Base-by-base conservation (phyloP, 2,888 invertebrate genomes). In the Gandaritis pyraliata region DNA sequence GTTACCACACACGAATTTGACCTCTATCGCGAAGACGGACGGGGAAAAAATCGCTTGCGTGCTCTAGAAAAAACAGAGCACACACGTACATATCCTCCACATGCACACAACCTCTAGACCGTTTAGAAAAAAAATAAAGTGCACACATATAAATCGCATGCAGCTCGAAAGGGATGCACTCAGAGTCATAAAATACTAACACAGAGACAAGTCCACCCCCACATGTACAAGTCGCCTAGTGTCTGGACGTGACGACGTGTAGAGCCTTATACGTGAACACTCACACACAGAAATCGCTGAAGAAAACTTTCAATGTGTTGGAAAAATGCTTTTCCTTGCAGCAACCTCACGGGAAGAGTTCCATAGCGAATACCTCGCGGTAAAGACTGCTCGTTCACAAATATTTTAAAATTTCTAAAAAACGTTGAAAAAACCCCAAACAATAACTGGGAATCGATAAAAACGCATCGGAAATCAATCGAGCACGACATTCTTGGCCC, bases 301-400 rank as follows among this genome's bases (percentile, higher is more conserved):
- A 91, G 92, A 92, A 92, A 91, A 85, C 82, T 80, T 81, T 91
- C 79, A 73, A 87, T 92, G 91, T 92, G 90, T 92, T 87, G 87
- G 77, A 82, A 86, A 89, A 91, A 92, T 92, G 91, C 92, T 91
- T 92, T 92, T 92, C 91, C 91, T 92, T 91, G 92, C 92, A 88
- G 83, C 90, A 89, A 91, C 87, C 90, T 90, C 88, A 88, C 90
- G 90, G 90, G 88, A 90, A 92, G 92, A 92, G 92, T 92, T 92
- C 85, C 90, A 91, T 86, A 92, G 92, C 90, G 92, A 89, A 90
- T 90, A 92, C 92, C 92, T 92, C 92, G 92, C 92, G 92, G 92
- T 92, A 92, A 91, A 92, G 91, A 90, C 92, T 82, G 66, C 81
- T 82, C 87, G 89, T 85, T 85, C 86, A 84, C 78, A 83, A 83